Evolutionary conservation across 2,113 vertebrate species (phyloP).

Genomic region (Dipodomys stephensi): DNA sequence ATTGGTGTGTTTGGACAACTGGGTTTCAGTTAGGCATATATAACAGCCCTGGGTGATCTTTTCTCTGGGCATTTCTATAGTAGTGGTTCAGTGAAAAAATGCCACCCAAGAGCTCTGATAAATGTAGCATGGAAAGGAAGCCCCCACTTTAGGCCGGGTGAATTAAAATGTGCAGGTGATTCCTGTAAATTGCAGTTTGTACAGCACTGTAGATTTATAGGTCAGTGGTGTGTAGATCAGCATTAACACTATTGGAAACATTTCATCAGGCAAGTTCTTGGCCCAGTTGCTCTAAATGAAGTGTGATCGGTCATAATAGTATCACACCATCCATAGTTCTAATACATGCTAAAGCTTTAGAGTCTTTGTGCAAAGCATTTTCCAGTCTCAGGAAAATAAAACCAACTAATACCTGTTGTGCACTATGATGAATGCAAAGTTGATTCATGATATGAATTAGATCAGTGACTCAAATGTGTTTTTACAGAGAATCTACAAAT

Average conservation of each 20-base stretch:
- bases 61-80: neutral
- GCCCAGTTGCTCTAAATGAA: neutral
- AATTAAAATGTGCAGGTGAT: neutral
- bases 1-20: neutral
- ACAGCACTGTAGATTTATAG: neutral
- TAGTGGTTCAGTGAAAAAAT: neutral
- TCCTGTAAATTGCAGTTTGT: neutral
- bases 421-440: neutral
- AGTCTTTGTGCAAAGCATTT: neutral
- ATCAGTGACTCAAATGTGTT: slow-evolving; percentile 44
- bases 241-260: neutral
- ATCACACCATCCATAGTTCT: neutral
- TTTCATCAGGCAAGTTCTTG: neutral
- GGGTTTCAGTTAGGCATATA: neutral
- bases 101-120: neutral
- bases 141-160: neutral
- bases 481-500: neutral
- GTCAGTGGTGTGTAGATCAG: neutral
- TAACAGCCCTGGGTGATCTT: neutral
- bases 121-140: neutral
- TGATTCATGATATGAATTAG: neutral
- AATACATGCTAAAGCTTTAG: neutral
- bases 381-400: neutral
- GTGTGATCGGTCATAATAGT: no score
- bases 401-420: neutral